These are phyloP conservation scores for Tragelaphus strepsiceros DNA, from an alignment of 2,113 vertebrate genomes.

Conservation along the genomic window DNA sequence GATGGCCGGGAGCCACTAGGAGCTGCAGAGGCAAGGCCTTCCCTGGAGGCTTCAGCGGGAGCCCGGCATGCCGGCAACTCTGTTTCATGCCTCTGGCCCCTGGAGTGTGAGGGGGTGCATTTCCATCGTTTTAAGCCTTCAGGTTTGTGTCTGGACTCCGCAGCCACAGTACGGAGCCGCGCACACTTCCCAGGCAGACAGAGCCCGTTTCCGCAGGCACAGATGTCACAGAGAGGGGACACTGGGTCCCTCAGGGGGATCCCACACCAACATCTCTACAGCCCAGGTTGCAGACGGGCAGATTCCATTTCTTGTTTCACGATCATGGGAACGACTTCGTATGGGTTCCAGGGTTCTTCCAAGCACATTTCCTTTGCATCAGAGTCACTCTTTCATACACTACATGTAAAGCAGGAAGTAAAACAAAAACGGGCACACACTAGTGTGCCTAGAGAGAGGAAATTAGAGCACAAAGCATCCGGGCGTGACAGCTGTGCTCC, in stretches of 20 bases:
- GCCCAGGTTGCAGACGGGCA: not conserved
- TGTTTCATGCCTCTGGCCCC: not conserved
- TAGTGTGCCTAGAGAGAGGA: not conserved
- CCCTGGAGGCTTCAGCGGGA: not conserved
- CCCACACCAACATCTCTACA: not conserved
- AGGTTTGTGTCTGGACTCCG: not conserved
- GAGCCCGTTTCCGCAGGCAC: not conserved
- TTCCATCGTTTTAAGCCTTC: not conserved
- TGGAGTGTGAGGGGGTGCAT: too few species aligned
- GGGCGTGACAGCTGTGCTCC: not conserved
- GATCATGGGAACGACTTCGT: not conserved
- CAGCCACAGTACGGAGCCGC: not conserved
- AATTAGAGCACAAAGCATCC: not conserved
- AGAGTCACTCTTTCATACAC: not conserved
- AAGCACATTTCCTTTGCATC: not conserved
- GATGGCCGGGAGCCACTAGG: not conserved
- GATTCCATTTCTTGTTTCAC: not conserved
- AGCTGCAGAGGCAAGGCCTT: too few species aligned
- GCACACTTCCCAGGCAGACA: rapidly evolving
- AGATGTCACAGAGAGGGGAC: too few species aligned
- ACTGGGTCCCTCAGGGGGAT: not conserved
- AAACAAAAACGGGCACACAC: not conserved
- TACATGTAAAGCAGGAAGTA: not conserved
- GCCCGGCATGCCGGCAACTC: rapidly evolving
- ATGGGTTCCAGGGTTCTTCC: not conserved